These are phyloP conservation scores for Ligdia adustata DNA, from an alignment of 2,888 invertebrate genomes.

Conservation along the genomic window DNA sequence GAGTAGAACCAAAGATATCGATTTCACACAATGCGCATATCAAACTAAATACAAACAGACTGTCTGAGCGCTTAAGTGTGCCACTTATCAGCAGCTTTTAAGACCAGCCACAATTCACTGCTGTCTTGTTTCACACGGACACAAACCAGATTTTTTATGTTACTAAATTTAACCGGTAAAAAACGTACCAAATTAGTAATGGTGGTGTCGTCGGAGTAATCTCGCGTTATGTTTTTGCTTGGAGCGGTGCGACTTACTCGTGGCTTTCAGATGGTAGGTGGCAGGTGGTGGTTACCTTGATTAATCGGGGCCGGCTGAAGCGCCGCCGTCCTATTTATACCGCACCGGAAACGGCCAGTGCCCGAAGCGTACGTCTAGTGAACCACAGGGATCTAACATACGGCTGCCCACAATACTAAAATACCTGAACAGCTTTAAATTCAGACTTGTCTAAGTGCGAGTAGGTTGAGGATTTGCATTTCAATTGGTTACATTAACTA, in stretches of 20 bases:
- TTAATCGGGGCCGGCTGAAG: conserved; percentile 59
- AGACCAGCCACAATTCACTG: conserved; percentile 14
- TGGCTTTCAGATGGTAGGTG: conserved; percentile 51
- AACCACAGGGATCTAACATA: conserved; percentile 53
- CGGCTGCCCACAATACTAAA: conserved; percentile 45
- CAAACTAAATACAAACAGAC: conserved; percentile 2
- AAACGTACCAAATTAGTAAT: conserved; percentile 42
- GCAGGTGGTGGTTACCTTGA: conserved; percentile 72
- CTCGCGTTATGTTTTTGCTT: conserved; percentile 59
- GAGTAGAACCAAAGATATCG: not conserved
- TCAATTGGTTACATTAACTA: too few relatives aligned
- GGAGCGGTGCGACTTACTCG: conserved; percentile 38
- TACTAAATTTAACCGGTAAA: conserved; percentile 26
- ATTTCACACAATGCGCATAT: conserved; percentile 6
- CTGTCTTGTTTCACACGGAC: not conserved
- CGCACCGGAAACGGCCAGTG: conserved; percentile 55
- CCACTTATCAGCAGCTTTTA: conserved; percentile 13
- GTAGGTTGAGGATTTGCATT: too few relatives aligned
- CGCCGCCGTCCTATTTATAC: conserved; percentile 69
- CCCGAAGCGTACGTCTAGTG: conserved; percentile 52
- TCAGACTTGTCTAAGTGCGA: too few relatives aligned
- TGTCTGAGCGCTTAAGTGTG: not conserved
- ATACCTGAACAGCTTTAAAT: conserved; percentile 35
- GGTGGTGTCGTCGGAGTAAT: conserved; percentile 51
- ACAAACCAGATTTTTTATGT: conserved; percentile 25